These are phyloP conservation scores for Cheilinus undulatus DNA, from an alignment of 2,113 vertebrate species.

Conservation along the genomic window DNA sequence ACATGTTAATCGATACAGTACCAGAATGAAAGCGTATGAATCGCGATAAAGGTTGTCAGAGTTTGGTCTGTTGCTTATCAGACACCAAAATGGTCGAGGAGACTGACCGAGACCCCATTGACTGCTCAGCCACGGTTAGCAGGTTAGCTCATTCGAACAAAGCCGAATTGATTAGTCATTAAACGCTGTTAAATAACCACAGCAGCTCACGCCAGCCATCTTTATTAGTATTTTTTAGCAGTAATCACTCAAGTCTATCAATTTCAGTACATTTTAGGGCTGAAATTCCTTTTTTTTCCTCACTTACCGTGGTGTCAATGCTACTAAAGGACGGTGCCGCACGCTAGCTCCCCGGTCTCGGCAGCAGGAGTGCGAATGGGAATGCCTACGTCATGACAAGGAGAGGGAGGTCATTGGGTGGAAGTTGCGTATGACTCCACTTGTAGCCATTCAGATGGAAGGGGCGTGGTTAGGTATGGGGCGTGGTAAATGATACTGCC, in stretches of 20 bases:
- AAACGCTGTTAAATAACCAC: accelerated
- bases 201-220: accelerated
- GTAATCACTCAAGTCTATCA: accelerated
- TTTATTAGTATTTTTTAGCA: too few species aligned
- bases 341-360: constrained; percentile 23
- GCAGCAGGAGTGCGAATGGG: neutral
- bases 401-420: constrained; percentile 34
- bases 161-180: neutral
- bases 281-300: neutral
- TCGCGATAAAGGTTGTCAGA: too few species aligned
- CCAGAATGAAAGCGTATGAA: too few species aligned
- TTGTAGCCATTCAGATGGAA: constrained; percentile 14
- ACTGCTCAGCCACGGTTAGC: constrained; percentile 41
- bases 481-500: neutral
- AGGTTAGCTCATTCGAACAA: constrained; percentile 59
- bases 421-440: neutral
- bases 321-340: constrained; percentile 10
- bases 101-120: constrained; percentile 41
- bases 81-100: constrained; percentile 64
- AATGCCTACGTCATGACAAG: constrained; percentile 39
- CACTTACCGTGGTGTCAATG: constrained; percentile 36
- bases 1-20: too few species aligned
- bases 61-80: neutral
- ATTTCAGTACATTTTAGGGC: accelerated
- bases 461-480: neutral